Percentiles rank a stretch among this genome's conserved stretches.
Conservation (phyloP, 1,140 invertebrate genomes). For the Bombus superbus region DNA sequence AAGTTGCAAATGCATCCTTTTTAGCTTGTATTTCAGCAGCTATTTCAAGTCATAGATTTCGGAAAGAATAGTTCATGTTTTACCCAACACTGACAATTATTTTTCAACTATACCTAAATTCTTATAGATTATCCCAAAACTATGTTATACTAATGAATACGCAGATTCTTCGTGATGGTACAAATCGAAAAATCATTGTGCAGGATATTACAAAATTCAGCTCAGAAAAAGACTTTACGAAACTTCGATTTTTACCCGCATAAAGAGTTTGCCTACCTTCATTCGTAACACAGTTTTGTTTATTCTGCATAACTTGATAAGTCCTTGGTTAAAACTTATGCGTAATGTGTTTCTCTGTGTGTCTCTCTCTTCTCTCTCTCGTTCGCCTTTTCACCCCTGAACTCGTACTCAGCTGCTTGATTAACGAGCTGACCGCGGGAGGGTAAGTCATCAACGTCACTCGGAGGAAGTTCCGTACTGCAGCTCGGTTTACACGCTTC, state of each 20-base stretch:
- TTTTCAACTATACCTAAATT: not conserved
- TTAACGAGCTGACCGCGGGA: slow-evolving; percentile 91
- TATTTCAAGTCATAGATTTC: not conserved
- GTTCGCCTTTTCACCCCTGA: slow-evolving; percentile 85
- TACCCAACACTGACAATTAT: slow-evolving; percentile 58
- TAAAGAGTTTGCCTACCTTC: slow-evolving; percentile 3
- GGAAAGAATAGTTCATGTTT: not conserved
- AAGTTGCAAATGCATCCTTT: not conserved
- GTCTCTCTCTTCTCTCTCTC: slow-evolving; percentile 83
- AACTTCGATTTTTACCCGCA: not conserved
- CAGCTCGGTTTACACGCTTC: slow-evolving; percentile 70
- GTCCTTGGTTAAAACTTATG: slow-evolving; percentile 67
- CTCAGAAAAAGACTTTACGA: too few relatives aligned
- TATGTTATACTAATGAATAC: slow-evolving; percentile 22
- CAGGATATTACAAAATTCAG: not conserved
- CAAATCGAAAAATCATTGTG: not conserved
- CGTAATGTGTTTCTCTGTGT: slow-evolving; percentile 85
- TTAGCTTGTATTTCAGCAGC: not conserved
- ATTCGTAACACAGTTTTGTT: slow-evolving; percentile 21
- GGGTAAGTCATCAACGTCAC: slow-evolving; percentile 88
- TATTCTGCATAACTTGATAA: slow-evolving; percentile 47
- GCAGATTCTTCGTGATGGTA: not conserved
- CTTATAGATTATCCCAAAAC: slow-evolving; percentile 13
- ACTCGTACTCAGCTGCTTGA: slow-evolving; percentile 90
- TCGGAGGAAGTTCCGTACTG: slow-evolving; percentile 67